Evolutionary conservation across 2,888 invertebrate species (phyloP).

Genomic region (Drosophila infuscata): DNA sequence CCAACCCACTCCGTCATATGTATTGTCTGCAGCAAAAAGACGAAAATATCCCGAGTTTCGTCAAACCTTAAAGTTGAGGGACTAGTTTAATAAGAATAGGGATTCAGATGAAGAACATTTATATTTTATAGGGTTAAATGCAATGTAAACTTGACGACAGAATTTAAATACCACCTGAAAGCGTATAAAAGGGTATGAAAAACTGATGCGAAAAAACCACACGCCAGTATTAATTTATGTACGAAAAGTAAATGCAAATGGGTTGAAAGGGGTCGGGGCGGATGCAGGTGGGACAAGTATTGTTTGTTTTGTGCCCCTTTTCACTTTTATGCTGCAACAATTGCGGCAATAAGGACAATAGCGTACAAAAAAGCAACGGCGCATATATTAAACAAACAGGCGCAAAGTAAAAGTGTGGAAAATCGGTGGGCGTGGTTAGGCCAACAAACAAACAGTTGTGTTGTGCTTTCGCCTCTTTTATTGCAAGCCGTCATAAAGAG

Average conservation of each 20-base stretch:
- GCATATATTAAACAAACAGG: slow-evolving; percentile 63
- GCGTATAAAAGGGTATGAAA: not conserved
- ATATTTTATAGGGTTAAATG: not conserved
- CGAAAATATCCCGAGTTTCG: not conserved
- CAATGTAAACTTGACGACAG: not conserved
- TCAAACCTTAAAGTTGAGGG: not conserved
- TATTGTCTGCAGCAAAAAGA: not conserved
- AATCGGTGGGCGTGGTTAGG: slow-evolving; percentile 18
- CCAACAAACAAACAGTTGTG: slow-evolving; percentile 50
- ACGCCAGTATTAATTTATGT: slow-evolving; percentile 54
- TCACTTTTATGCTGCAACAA: slow-evolving; percentile 58
- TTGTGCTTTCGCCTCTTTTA: slow-evolving; percentile 44
- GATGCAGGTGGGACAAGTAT: slow-evolving; percentile 41
- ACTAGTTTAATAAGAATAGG: not conserved
- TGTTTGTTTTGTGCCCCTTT: slow-evolving; percentile 59
- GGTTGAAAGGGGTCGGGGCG: slow-evolving; percentile 22
- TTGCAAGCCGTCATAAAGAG: slow-evolving; percentile 63
- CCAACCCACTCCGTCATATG: not conserved
- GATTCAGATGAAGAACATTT: not conserved
- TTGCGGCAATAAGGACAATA: slow-evolving; percentile 32
- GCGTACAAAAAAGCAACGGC: slow-evolving; percentile 12
- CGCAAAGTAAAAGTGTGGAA: slow-evolving; percentile 45
- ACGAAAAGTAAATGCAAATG: slow-evolving; percentile 39
- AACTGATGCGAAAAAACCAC: slow-evolving; percentile 4
- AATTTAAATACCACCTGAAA: not conserved